These are phyloP conservation scores for Onychostoma macrolepis DNA, from an alignment of 2,113 vertebrate species.

Conservation along the genomic window DNA sequence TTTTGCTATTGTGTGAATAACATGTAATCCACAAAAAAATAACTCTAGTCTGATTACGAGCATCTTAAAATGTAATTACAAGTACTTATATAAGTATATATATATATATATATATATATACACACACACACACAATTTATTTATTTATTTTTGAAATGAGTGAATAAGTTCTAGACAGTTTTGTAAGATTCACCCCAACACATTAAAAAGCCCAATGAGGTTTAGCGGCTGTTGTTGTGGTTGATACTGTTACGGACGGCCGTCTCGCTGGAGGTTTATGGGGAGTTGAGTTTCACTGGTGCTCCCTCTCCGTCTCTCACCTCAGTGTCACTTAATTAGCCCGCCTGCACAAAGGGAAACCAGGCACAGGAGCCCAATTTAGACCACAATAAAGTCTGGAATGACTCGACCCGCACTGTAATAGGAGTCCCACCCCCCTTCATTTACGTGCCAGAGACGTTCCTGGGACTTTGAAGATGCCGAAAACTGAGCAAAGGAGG, in stretches of 20 bases:
- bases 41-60: too few relatives aligned
- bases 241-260: not conserved
- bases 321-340: constrained; percentile 73
- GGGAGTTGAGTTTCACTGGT: constrained; percentile 18
- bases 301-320: constrained; percentile 42
- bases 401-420: constrained; percentile 64
- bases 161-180: not conserved
- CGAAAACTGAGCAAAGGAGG: constrained; percentile 55
- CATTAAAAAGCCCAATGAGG: not conserved
- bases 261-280: constrained; percentile 22
- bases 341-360: constrained; percentile 56
- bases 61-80: too few relatives aligned
- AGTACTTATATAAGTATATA: too few relatives aligned
- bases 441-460: constrained; percentile 66
- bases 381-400: constrained; percentile 67
- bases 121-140: too few relatives aligned
- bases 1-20: too few relatives aligned
- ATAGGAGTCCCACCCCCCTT: constrained; percentile 51
- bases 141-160: too few relatives aligned
- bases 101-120: too few relatives aligned
- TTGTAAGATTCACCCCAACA: not conserved
- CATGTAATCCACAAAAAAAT: too few relatives aligned
- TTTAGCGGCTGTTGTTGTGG: constrained; percentile 6
- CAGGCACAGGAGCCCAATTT: constrained; percentile 78
- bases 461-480: constrained; percentile 71